Base-by-base conservation (phyloP, 2,797 vertebrate genomes). In the Esox masquinongy region DNA sequence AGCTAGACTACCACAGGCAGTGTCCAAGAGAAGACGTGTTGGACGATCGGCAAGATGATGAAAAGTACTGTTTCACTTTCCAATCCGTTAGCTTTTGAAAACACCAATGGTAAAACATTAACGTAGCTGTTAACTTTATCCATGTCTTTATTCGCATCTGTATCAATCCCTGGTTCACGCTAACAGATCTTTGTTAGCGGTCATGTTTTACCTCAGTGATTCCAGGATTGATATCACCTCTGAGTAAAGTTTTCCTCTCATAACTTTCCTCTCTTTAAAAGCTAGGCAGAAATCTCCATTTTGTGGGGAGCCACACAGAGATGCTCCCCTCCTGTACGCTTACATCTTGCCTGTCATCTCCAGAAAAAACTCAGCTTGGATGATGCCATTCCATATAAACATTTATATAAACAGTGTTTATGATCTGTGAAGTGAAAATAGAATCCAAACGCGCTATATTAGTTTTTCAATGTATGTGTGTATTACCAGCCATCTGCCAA, bases 1-100 rank as follows among this genome's bases (percentile, higher is more conserved):
- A 74, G 70, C 64, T 63, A 75, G 53, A 76, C 82, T 83, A 83
- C 87, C 84, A 82, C 70, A 43, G 8, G 22, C 39, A 36, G n/a
- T 59, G 51, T 31, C 61, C 34, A 75, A 68, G 59, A 70, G 47
- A 53, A 75, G 4, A 17, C 49, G 75, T 72, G 61, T 66, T 72
- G 68, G 64, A 67, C 15, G 15, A 5, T 67, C 31, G 14, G 59
- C 22, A 15, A 63, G 59, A 14, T 29, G 24, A 26, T 12, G 59
- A 63, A 63, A 5, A 63, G 12, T 12, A 63, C 2, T 26, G 24
- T 29, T 26, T 26, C 24, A 29, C 26, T 19, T 14, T 63, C 59
- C 29, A 63, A 63, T 63, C 14, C 24, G n/a, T 63, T 63, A 5
- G 59, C 59, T 24, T 0, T 29, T 29, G 59, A 63, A 63, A 63